These are phyloP conservation scores for Bombus turneri DNA, from an alignment of 1,140 invertebrate genomes.

Conservation along the genomic window DNA sequence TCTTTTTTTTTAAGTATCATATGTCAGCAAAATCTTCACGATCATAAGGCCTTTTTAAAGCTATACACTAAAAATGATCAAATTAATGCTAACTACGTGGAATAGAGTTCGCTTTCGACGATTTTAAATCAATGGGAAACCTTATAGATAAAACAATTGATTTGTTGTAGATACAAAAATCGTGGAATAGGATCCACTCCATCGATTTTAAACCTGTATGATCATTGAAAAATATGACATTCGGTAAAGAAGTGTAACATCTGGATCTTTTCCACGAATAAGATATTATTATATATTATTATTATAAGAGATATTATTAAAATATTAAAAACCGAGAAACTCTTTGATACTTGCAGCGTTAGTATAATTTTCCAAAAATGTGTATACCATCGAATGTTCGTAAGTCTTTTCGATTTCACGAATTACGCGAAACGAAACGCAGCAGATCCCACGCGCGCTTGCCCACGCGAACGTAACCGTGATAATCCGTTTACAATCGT, in stretches of 20 bases:
- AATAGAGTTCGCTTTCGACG: too few relatives aligned
- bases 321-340: neutral
- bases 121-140: neutral
- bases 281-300: too few relatives aligned
- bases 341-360: neutral
- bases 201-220: neutral
- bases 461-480: too few relatives aligned
- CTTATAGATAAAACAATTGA: neutral
- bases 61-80: too few relatives aligned
- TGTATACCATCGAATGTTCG: too few relatives aligned
- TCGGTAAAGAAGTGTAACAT: neutral
- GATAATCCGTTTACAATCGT: slow-evolving; percentile 21
- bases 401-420: neutral
- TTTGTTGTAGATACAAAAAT: neutral
- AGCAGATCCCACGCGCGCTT: neutral
- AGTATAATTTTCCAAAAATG: neutral
- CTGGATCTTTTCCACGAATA: too few relatives aligned
- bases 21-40: too few relatives aligned
- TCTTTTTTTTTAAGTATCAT: too few relatives aligned
- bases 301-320: too few relatives aligned
- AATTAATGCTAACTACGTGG: too few relatives aligned
- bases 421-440: neutral
- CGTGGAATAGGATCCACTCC: neutral
- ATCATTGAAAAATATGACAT: too few relatives aligned
- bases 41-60: too few relatives aligned